Base-by-base conservation (phyloP, 2,797 vertebrate species). In the Enteromius mattozi region DNA sequence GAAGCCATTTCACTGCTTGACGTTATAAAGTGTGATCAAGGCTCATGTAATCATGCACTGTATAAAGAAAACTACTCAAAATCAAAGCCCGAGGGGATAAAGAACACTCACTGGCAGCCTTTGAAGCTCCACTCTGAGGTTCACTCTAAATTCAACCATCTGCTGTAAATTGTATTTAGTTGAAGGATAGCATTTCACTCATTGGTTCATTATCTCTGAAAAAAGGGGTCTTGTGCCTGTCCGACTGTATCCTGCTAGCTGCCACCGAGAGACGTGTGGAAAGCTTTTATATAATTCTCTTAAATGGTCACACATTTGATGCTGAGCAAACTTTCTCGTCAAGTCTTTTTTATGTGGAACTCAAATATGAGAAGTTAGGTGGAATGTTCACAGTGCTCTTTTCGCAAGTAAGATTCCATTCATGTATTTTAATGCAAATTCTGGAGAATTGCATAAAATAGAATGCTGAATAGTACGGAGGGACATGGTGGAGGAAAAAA, bases 141-240 rank as follows among this genome's bases (percentile, higher is more conserved):
- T 83, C 35, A 59, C 74, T 84, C n/a, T 9, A 56, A 78, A 83
- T 59, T 76, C 81, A 83, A 70, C 65, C 75, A 78, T 83, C 82
- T 83, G 61, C 47, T 83, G 49, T 68, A 83, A 83, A 78, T 84
- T 70, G 49, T 84, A 30, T 84, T 84, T 78, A 47, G 74, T 33
- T 78, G 82, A 83, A 83, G 74, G 82, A 78, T 77, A 78, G 75
- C 27, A 78, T 84, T 84, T 84, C 82, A 78, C 65, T 84, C 75
- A 84, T 49, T 70, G 65, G 49, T 78, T 84, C 30, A 78, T 84
- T 78, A 70, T 84, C 27, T 70, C 17, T 45, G 35, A 37, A 77
- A 40, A 12, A 51, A 83, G 59, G 68, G 61, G 72, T 66, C 40
- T 40, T 69, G 40, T 66, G 65, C 17, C 27, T 76, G 47, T 70